phyloP scores from a whole-genome alignment of 2,888 invertebrate species.

The Phaedon cochleariae region DNA sequence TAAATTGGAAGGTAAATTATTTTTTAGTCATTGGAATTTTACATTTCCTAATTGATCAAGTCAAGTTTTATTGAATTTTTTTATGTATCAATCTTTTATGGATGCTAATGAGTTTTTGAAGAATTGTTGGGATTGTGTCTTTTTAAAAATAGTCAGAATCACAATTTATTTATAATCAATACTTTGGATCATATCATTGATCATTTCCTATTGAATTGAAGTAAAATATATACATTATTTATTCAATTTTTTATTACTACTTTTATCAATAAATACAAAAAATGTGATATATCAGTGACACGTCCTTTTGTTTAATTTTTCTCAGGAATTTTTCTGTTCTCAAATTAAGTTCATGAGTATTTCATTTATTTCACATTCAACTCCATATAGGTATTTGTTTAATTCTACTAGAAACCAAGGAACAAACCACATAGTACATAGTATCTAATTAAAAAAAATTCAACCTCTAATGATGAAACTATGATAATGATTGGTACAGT shows the following conservation, averaged over 20 bases:
- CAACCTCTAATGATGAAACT: not conserved
- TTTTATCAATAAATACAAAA: not conserved
- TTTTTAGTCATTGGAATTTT: slow-evolving; percentile 44
- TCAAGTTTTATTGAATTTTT: slow-evolving; percentile 11
- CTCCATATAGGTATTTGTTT: no score
- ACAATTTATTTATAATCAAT: not conserved
- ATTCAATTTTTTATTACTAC: no score
- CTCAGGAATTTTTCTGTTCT: not conserved
- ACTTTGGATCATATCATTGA: not conserved
- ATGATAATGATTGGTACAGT: not conserved
- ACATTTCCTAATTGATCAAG: slow-evolving; percentile 25
- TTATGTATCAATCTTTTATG: slow-evolving; percentile 9
- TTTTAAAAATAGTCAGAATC: not conserved
- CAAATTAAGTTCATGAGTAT: not conserved
- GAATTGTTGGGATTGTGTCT: not conserved
- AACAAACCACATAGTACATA: not conserved
- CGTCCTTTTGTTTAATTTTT: not conserved
- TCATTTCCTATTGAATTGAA: not conserved
- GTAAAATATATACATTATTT: not conserved
- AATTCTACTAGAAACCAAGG: no score
- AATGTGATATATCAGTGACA: not conserved
- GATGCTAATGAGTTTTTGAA: slow-evolving; percentile 1
- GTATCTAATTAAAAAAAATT: not conserved
- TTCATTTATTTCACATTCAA: not conserved
- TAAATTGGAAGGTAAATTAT: slow-evolving; percentile 54